phyloP scores from a whole-genome alignment of 2,888 invertebrate species.

The Chloroclysta siterata region DNA sequence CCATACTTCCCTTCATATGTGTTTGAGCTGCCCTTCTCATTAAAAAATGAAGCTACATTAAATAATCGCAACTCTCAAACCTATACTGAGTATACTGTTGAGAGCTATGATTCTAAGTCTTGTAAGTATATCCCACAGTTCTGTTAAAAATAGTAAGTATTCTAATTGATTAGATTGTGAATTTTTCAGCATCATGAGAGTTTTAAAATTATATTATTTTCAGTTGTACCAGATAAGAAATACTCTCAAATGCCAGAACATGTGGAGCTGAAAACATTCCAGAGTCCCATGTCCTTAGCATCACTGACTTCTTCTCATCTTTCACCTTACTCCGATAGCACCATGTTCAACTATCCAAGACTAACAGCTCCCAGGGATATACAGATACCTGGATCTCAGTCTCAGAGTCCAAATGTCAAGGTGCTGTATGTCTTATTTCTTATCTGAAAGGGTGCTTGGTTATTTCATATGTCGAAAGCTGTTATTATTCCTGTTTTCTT shows the following conservation, averaged over 20 bases:
- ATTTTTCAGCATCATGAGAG: background rate
- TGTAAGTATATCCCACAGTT: constrained; percentile 56
- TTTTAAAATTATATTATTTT: constrained; percentile 15
- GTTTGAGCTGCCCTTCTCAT: constrained; percentile 74
- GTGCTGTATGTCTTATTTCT: constrained; percentile 44
- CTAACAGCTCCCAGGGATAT: constrained; percentile 73
- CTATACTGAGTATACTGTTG: constrained; percentile 69
- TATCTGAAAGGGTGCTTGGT: background rate
- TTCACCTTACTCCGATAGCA: constrained; percentile 61
- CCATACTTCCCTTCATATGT: constrained; percentile 74
- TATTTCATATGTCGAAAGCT: too few species aligned
- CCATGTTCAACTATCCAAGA: constrained; percentile 62
- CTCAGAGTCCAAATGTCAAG: constrained; percentile 51
- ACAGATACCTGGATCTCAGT: constrained; percentile 60
- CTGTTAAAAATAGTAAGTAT: too few species aligned
- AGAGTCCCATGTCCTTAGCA: constrained; percentile 69
- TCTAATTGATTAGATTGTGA: too few species aligned
- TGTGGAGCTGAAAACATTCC: constrained; percentile 59
- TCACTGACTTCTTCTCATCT: constrained; percentile 64
- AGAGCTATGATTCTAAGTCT: constrained; percentile 71
- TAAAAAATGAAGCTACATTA: constrained; percentile 50
- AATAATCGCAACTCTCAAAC: constrained; percentile 56
- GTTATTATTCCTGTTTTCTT: background rate
- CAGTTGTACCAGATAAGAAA: constrained; percentile 57
- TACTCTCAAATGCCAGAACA: constrained; percentile 47